Conservation (phyloP, 2,888 invertebrate genomes). For the Eupeodes latifasciatus region DNA sequence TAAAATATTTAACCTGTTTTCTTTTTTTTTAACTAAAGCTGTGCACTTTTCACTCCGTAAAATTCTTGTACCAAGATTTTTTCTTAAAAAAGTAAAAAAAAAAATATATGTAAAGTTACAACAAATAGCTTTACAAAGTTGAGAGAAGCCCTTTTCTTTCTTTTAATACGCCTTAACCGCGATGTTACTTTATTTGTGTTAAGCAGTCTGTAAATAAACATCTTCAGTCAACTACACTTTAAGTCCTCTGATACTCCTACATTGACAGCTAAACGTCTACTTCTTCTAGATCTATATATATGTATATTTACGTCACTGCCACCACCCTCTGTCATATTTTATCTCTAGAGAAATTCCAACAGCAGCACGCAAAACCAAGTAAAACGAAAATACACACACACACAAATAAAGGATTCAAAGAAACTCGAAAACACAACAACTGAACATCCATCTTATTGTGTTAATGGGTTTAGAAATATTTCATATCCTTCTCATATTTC, state of each 20-base stretch:
- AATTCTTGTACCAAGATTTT: no score
- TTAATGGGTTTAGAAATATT: constrained; percentile 74
- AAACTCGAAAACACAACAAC: constrained; percentile 61
- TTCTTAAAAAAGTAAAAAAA: not conserved
- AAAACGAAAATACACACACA: constrained; percentile 6
- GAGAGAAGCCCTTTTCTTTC: not conserved
- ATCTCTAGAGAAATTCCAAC: constrained; percentile 45
- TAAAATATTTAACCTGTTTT: no score
- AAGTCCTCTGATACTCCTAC: constrained; percentile 16
- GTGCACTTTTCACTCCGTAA: no score
- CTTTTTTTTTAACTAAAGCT: no score
- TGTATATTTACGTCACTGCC: not conserved
- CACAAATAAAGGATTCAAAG: constrained; percentile 36
- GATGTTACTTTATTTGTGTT: constrained; percentile 42
- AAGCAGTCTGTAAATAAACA: constrained; percentile 47
- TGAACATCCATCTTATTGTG: constrained; percentile 74
- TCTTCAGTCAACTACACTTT: constrained; percentile 43
- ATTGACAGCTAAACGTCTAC: constrained; percentile 41
- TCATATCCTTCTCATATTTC: constrained; percentile 71
- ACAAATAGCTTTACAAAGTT: not conserved
- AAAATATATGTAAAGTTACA: not conserved
- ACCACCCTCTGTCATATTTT: constrained; percentile 49
- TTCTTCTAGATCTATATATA: not conserved
- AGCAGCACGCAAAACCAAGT: constrained; percentile 18
- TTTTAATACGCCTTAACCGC: constrained; percentile 14